Conservation (phyloP, 2,113 vertebrate genomes). For the Pionites leucogaster region DNA sequence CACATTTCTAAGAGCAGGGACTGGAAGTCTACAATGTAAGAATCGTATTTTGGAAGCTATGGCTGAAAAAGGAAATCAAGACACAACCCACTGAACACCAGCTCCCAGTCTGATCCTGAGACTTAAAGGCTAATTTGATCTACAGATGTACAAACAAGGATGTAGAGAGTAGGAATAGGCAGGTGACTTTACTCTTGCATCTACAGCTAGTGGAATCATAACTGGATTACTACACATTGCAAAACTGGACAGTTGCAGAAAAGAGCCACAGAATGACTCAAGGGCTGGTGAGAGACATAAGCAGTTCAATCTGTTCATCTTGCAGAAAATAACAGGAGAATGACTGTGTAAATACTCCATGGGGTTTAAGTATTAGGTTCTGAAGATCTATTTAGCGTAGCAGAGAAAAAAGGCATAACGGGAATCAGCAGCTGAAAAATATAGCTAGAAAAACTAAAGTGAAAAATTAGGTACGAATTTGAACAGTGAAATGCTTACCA, state of each 20-base stretch:
- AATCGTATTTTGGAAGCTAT: neutral
- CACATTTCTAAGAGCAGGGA: neutral
- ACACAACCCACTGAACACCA: neutral
- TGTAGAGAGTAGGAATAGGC: neutral
- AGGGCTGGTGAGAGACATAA: conserved; percentile 16
- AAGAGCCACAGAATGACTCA: conserved; percentile 8
- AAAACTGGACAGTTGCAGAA: conserved; percentile 10
- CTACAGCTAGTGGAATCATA: neutral
- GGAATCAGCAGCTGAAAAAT: neutral
- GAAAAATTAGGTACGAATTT: neutral
- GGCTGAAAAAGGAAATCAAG: neutral
- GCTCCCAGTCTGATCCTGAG: neutral
- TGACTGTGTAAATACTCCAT: neutral
- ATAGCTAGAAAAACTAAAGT: neutral
- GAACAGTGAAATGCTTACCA: neutral
- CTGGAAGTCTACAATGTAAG: neutral
- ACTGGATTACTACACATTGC: neutral
- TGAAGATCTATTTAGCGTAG: neutral
- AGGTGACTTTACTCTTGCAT: neutral
- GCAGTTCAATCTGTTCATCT: conserved; percentile 44
- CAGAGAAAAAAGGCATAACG: neutral
- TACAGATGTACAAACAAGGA: neutral
- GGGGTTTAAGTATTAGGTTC: neutral
- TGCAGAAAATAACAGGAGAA: neutral
- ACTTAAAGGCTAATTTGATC: neutral